Evolutionary conservation across 2,797 vertebrate genomes (phyloP), one percentile per base, ranked within the genome.

Genomic region (Buphagus erythrorhynchus): DNA sequence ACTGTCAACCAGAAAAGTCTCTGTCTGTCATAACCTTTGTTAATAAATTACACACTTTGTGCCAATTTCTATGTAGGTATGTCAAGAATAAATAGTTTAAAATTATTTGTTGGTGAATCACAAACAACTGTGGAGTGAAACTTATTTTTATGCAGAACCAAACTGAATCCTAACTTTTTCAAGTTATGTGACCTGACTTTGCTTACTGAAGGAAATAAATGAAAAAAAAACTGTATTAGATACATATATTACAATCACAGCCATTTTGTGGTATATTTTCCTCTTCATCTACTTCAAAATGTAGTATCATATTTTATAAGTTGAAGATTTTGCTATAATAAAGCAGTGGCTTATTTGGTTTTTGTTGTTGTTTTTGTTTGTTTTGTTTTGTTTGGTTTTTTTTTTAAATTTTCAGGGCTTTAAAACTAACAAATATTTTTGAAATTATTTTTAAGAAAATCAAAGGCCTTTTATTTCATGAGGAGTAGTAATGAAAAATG

Each of bases 281-380:
- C 14, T 31, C 15, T 58, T 7, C 4, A 2, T 58, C n/a, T n/a
- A n/a, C 11, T 55, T 69, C 35, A 90, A 90, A 79, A 79, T 51
- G 7, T 35, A 59, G 4, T 16, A 59, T 25, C 17, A 73, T 12
- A 38, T 48, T 73, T 83, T 36, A 33, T 55, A 40, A 74, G 2
- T 1, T 61, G 16, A 8, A 63, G 48, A 55, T 43, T 67, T 69
- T 79, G 16, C 6, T 46, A 9, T 22, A 33, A 58, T 38, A 36
- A 68, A n/a, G 1, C 3, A 45, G 21, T 14, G 0, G 1, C 45
- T 61, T 31, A 1, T 4, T n/a, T 10, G 1, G 40, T 16, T 40
- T 40, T 40, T 40, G 40, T 40, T 40, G 38, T 40, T 40, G 38
- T 38, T 40, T 6, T 40, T 13, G 16, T 42, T 5, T 21, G 5